Evolutionary conservation across 2,113 vertebrate species (phyloP).

Genomic region (Synodontis membranacea): DNA sequence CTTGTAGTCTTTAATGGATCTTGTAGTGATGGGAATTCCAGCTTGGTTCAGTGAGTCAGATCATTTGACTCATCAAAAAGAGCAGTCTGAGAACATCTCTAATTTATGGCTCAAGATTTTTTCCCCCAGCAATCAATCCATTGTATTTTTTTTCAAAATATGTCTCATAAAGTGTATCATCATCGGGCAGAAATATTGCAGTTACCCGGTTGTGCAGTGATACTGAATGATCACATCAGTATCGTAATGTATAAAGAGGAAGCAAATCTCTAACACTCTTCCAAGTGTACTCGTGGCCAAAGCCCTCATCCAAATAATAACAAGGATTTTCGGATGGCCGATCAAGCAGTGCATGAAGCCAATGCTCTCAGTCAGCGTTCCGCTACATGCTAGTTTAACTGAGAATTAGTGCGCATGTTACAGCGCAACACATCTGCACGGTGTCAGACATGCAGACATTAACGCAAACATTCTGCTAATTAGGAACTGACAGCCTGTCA

Average conservation of each 20-base stretch:
- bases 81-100: too few relatives aligned
- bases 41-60: not conserved
- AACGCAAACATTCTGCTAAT: constrained; percentile 45
- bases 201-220: not conserved
- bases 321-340: not conserved
- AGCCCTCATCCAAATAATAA: constrained; percentile 7
- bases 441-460: constrained; percentile 21
- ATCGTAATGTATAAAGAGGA: not conserved
- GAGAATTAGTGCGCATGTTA: constrained; percentile 11
- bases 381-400: constrained; percentile 9
- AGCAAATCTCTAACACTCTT: not conserved
- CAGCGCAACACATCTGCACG: constrained; percentile 17
- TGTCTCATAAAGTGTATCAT: not conserved
- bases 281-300: not conserved
- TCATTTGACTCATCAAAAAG: not conserved
- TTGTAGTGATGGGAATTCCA: not conserved
- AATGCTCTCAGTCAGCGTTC: constrained; percentile 15
- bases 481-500: constrained; percentile 52
- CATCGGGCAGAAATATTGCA: not conserved
- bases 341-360: constrained; percentile 11
- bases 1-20: not conserved
- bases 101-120: too few relatives aligned
- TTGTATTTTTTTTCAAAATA: not conserved
- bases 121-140: too few relatives aligned
- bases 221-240: not conserved